phyloP scores from a whole-genome alignment of 2,797 vertebrate genomes.

The Apodemus agrarius region DNA sequence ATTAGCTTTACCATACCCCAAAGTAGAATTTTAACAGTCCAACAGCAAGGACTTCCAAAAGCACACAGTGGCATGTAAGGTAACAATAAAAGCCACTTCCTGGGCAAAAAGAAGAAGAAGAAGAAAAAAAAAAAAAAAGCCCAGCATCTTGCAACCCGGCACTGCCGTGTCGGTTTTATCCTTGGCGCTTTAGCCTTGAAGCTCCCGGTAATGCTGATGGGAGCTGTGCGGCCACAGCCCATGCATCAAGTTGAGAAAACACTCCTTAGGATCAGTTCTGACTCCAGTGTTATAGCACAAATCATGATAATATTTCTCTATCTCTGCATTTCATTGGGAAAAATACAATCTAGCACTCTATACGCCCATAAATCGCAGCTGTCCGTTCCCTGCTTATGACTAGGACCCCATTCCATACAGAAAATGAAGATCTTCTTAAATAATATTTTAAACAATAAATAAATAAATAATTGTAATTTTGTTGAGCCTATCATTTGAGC shows the following conservation, averaged over 20 bases:
- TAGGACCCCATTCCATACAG: conserved; percentile 54
- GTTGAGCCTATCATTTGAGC: neutral
- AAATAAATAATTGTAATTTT: conserved; percentile 47
- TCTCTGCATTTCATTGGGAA: conserved; percentile 70
- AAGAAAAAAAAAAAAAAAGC: neutral
- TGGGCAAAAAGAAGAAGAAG: neutral
- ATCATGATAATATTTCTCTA: conserved; percentile 79
- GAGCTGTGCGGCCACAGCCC: conserved; percentile 62
- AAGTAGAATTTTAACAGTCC: conserved; percentile 59
- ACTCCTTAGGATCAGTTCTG: conserved; percentile 67
- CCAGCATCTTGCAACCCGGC: conserved; percentile 1
- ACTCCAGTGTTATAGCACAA: conserved; percentile 72
- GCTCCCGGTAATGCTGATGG: conserved; percentile 64
- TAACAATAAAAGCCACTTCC: conserved; percentile 38
- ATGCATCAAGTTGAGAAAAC: conserved; percentile 74
- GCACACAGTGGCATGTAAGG: conserved; percentile 23
- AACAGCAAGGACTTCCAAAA: conserved; percentile 47
- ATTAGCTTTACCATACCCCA: conserved; percentile 31
- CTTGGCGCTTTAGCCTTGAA: conserved; percentile 65
- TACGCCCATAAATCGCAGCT: conserved; percentile 65
- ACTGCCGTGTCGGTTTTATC: conserved; percentile 54
- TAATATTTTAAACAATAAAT: conserved; percentile 56
- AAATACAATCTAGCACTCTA: conserved; percentile 67
- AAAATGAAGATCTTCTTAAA: conserved; percentile 66
- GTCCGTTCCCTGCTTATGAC: conserved; percentile 67